Evolutionary conservation across 1,140 invertebrate species (phyloP), one percentile per base, ranked within the genome.

Genomic region (Hypothenemus hampei): DNA sequence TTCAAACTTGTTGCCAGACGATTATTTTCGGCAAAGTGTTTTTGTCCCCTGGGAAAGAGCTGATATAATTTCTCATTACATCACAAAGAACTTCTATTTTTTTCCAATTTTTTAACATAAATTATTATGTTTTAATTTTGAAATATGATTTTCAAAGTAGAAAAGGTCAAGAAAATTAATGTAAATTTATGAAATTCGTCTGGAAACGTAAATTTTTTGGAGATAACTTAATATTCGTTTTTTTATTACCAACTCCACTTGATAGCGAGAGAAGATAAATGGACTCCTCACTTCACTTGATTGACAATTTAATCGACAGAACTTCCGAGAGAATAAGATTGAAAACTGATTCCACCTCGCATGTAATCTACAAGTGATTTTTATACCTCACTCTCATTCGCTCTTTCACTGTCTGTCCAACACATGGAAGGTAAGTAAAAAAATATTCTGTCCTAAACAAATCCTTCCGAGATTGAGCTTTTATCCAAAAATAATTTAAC

Each of bases 81-180:
- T 18, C 20, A 23, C 40, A 20, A 43, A 43, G 40, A 2, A n/a
- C 40, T 13, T 21, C 3, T 23, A 23, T 43, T 43, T 43, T n/a
- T 36, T 37, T 15, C 18, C 8, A 37, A 13, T 31, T 13, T 31
- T 3, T 13, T 3, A 31, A 31, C 26, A 29, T 7, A 29, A n/a
- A 29, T 29, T 29, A 29, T 29, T 29, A 7, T 29, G 26, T n/a
- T n/a, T n/a, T 29, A 6, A 6, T n/a, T 29, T 29, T 7, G n/a
- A 6, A 29, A 29, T 29, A 6, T 7, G n/a, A 29, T 29, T 29
- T 29, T 23, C 20, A 23, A 43, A 23, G 11, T n/a, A 8, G 19
- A 43, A 43, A 43, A 43, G 40, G 40, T 43, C 40, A 22, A 43
- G 40, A 43, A 21, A 43, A 43, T 43, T 43, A 43, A 43, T 21